Base-by-base conservation (phyloP, 1,140 invertebrate genomes). In the Drosophila ohnishii region DNA sequence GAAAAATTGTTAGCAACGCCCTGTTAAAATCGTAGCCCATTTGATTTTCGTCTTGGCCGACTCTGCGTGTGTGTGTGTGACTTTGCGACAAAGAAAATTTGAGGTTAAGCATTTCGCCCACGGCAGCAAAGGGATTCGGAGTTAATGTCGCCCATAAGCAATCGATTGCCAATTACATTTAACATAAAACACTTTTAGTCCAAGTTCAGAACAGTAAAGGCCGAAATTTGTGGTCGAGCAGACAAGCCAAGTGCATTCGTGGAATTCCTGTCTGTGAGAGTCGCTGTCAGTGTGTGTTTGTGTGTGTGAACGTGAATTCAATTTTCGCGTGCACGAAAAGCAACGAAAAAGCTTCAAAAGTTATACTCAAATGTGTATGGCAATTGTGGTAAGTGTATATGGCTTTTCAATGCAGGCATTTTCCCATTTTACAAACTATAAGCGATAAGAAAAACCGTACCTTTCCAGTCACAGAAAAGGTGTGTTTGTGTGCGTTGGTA, bases 321-420 rank as follows among this genome's bases (percentile, higher is more conserved):
- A 53, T 65, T 67, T 63, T 67, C 78, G 78, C 78, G 83, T 78
- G 67, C 78, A 65, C 75, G 51, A 82, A 79, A 87, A 53, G 63
- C 71, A 82, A 83, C 75, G 50, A 88, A 80, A 83, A 87, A 87
- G 83, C 70, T 65, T 63, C 51, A 69, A 70, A 86, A 87, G 82
- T 88, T 78, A 88, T 84, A 88, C 76, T 88, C 84, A 87, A 87
- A 87, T 87, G 84, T 87, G 84, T 87, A 87, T 87, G 84, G 84
- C 84, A 88, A 87, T 87, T 88, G 84, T 78, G 85, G 84, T 87
- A 84, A 87, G 84, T 83, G n/a, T 19, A 28, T 28, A 14, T 5
- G 25, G 16, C 0, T 14, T 40, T 59, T 66, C 5, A 28, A 32
- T 32, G 32, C 16, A 28, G 3, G 9, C 37, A 42, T 32, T 65